Evolutionary conservation across 2,888 invertebrate genomes (phyloP), one percentile per base, ranked within the genome.

Genomic region (Campoplex capitator): DNA sequence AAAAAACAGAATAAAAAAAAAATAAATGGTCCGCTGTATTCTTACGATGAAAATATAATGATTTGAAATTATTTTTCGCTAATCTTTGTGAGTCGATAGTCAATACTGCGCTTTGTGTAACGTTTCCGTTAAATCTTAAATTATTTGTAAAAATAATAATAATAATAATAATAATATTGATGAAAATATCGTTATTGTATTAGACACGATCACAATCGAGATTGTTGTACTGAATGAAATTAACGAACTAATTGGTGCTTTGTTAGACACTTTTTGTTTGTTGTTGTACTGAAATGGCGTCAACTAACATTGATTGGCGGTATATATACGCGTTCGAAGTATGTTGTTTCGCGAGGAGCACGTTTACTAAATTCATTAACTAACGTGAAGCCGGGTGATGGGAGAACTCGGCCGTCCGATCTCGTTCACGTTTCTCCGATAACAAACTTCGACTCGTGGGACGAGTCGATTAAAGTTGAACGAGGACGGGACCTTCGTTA

Each of bases 241-340:
- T 82, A 84, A 80, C 62, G 77, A 82, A 78, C 82, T 86, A 73
- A 84, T 81, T 84, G 70, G 83, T 82, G 84, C 85, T 81, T 23
- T 74, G 74, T 83, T 75, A 74, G 81, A 85, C 77, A 70, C 77
- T 75, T 71, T 85, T 51, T 85, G 78, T 76, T 85, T 85, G 75
- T 75, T 88, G 81, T 90, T 90, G 89, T 90, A 89, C 91, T 89
- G 87, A 90, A 91, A 90, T 90, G 89, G 91, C 89, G 85, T 90
- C 84, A 89, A 89, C 75, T 83, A 86, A 81, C 77, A 83, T 88
- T 83, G 86, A 85, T 88, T 85, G 83, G 84, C 75, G 80, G 58
- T 76, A 38, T 73, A 73, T 56, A 82, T 74, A 74, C 82, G 84
- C 58, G 83, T 84, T 76, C 62, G 73, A 56, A 54, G 56, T 9